phyloP scores from a whole-genome alignment of 2,113 vertebrate species.

The Rynchops niger region DNA sequence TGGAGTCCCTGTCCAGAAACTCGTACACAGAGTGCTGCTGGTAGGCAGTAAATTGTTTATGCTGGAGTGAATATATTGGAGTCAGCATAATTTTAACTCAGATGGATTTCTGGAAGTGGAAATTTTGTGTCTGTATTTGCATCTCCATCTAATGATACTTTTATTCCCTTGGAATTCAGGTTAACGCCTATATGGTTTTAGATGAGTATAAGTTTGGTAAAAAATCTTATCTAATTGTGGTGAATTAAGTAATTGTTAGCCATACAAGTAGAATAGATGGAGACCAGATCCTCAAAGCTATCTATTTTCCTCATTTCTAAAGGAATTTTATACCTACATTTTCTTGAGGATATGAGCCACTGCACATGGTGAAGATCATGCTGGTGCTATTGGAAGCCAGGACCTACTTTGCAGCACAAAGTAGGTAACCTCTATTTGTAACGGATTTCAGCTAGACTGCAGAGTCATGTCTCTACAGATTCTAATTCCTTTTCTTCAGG shows the following conservation, averaged over 20 bases:
- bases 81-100: neutral
- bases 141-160: neutral
- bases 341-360: neutral
- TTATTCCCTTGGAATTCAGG: neutral
- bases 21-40: neutral
- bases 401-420: neutral
- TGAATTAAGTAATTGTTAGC: neutral
- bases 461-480: neutral
- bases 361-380: neutral
- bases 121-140: neutral
- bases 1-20: neutral
- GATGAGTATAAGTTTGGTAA: neutral
- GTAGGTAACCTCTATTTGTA: neutral
- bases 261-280: neutral
- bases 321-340: neutral
- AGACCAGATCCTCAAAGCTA: neutral
- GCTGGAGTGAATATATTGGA: neutral
- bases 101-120: neutral
- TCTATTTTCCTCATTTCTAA: neutral
- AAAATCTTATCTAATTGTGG: neutral
- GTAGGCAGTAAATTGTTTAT: neutral
- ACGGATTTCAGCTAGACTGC: neutral
- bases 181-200: neutral
- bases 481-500: neutral
- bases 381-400: neutral